Evolutionary conservation across 2,797 vertebrate species (phyloP).

Genomic region (Psittacula echo): DNA sequence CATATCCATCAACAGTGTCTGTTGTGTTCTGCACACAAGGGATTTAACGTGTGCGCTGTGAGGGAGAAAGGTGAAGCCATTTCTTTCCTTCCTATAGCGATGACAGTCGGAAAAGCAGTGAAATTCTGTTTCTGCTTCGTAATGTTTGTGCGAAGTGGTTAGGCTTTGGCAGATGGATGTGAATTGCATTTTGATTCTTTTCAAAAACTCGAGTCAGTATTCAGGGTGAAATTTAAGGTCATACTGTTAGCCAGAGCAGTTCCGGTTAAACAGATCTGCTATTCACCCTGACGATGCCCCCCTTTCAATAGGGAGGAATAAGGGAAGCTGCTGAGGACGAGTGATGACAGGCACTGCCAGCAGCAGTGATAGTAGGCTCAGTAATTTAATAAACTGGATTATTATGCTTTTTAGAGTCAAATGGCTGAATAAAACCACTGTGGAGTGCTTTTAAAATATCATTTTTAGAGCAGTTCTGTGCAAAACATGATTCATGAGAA

Average conservation of each 20-base stretch:
- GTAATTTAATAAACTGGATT: not conserved
- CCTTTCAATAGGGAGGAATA: conserved; percentile 8
- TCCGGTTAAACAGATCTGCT: conserved; percentile 44
- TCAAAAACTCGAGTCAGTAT: not conserved
- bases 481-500: fast-evolving
- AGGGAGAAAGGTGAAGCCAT: not conserved
- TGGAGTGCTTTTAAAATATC: not conserved
- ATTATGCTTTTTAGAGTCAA: conserved; percentile 39
- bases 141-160: not conserved
- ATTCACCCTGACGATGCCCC: not conserved
- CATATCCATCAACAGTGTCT: not conserved
- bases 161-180: not conserved
- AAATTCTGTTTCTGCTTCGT: not conserved
- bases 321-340: conserved; percentile 45
- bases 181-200: conserved; percentile 26
- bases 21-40: not conserved
- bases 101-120: not conserved
- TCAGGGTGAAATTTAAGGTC: conserved; percentile 49
- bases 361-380: conserved; percentile 16
- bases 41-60: not conserved
- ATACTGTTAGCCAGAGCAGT: not conserved
- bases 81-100: not conserved
- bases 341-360: conserved; percentile 56
- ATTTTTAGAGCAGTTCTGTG: not conserved
- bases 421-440: not conserved